Evolutionary conservation across 2,888 invertebrate species (phyloP).

Genomic region (Caenorhabditis sp.): DNA sequence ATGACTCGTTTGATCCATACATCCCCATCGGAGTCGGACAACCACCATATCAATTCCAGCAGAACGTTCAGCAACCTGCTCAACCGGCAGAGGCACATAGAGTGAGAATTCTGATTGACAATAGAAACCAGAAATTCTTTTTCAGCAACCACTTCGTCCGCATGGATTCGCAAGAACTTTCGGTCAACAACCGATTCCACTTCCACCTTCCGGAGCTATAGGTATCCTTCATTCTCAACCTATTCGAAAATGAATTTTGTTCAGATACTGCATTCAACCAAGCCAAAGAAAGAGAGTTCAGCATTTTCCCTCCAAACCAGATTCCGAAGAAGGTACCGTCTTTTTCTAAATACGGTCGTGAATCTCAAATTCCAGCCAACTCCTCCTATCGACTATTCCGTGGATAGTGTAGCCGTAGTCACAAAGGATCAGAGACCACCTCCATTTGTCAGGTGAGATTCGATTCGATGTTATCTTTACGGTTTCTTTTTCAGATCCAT

Average conservation of each 20-base stretch:
- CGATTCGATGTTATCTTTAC: not conserved
- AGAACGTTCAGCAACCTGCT: constrained; percentile 22
- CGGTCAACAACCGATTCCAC: constrained; percentile 58
- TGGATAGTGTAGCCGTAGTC: constrained; percentile 56
- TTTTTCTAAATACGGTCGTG: not conserved
- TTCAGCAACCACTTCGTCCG: constrained; percentile 44
- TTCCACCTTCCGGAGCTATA: constrained; percentile 34
- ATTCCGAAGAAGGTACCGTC: constrained; percentile 38
- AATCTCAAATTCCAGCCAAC: constrained; percentile 37
- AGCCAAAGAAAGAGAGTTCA: constrained; percentile 51
- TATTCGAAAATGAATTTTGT: not conserved
- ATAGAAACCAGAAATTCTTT: too few species aligned
- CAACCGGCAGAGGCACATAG: constrained; percentile 33
- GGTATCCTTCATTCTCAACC: constrained; percentile 2
- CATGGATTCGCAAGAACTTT: constrained; percentile 56
- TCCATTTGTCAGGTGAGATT: constrained; percentile 33
- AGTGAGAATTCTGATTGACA: too few species aligned
- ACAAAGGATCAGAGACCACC: constrained; percentile 58
- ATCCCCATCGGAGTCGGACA: constrained; percentile 53
- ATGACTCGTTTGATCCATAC: constrained; percentile 51
- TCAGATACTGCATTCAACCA: constrained; percentile 59
- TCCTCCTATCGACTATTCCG: constrained; percentile 63
- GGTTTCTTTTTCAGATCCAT: constrained; percentile 42
- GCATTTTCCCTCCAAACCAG: constrained; percentile 42
- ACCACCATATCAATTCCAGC: constrained; percentile 51